phyloP scores from a whole-genome alignment of 2,113 vertebrate species.

The Malurus elegans region DNA sequence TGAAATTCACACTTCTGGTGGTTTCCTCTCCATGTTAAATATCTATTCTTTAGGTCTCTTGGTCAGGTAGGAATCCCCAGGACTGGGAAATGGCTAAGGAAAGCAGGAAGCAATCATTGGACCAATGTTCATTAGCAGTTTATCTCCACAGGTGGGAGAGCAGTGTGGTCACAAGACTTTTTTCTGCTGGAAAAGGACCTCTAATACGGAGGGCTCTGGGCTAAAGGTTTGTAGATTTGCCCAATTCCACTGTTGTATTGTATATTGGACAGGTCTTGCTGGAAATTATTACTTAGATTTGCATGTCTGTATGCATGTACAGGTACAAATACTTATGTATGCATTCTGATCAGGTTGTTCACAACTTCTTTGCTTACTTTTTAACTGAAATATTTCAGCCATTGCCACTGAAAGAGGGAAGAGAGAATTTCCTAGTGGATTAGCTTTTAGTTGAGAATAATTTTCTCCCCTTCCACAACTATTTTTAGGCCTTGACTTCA shows the following conservation, averaged over 20 bases:
- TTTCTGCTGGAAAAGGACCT: slow-evolving; percentile 1
- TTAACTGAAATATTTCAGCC: neutral
- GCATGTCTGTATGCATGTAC: neutral
- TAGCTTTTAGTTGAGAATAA: neutral
- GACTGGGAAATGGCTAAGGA: neutral
- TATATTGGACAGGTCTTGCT: neutral
- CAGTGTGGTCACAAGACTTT: neutral
- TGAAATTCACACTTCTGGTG: neutral
- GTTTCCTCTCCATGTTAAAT: neutral
- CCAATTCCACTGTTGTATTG: neutral
- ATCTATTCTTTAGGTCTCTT: neutral
- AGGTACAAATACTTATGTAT: neutral
- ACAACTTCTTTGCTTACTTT: neutral
- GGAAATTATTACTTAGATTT: neutral
- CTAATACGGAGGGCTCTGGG: neutral
- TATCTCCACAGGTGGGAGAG: neutral
- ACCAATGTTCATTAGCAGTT: neutral
- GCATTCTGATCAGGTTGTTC: neutral
- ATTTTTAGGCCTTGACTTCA: neutral
- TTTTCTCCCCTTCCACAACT: neutral
- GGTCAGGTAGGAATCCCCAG: neutral
- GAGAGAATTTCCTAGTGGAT: neutral
- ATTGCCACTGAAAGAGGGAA: neutral
- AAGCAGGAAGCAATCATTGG: neutral
- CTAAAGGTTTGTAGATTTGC: neutral